Evolutionary conservation across 2,113 vertebrate species (phyloP), one percentile per base, ranked within the genome.

Genomic region (Mesitornis unicolor): DNA sequence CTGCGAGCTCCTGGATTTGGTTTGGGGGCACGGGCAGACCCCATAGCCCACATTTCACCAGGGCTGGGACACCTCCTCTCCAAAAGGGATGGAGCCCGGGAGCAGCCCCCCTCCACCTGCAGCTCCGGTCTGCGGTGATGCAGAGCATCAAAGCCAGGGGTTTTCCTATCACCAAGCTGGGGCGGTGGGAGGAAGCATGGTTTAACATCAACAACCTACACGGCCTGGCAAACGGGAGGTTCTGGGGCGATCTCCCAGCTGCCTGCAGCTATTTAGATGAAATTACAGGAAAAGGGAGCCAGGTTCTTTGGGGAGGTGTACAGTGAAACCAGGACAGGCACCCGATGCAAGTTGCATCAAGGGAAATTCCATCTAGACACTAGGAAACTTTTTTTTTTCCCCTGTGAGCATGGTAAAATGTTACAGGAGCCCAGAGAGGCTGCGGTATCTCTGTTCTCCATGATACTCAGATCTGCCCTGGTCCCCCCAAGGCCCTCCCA

Each of bases 301-400:
- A 54, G 17, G 24, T 15, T 42, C 22, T 86, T 16, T 21, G 10
- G 28, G 61, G 51, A 90, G 7, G 24, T 15, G 31, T 68, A 61
- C 48, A 91, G 48, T 0, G 0, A 85, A 94, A 95, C 2, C 25
- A 38, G 11, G 31, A 53, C 48, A 85, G 65, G 75, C 61, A 40
- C 8, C 31, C 3, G 5, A 6, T 12, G 43, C 74, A 78, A 63
- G 11, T 57, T 68, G 54, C 94, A 61, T 68, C 48, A 38, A 87
- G 90, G 90, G 85, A 92, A 94, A 85, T 90, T 93, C 88, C 82
- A 10, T 16, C 11, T 40, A 64, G 17, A 21, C 25, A 16, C 7
- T 13, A 36, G 31, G 75, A 91, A 94, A 79, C 18, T 5, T 42
- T 38, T 28, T 42, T 38, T 28, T 90, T 84, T 10, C 50, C 74